These are phyloP conservation scores for Tyrannus savana DNA, from an alignment of 2,113 vertebrate genomes.

Conservation along the genomic window DNA sequence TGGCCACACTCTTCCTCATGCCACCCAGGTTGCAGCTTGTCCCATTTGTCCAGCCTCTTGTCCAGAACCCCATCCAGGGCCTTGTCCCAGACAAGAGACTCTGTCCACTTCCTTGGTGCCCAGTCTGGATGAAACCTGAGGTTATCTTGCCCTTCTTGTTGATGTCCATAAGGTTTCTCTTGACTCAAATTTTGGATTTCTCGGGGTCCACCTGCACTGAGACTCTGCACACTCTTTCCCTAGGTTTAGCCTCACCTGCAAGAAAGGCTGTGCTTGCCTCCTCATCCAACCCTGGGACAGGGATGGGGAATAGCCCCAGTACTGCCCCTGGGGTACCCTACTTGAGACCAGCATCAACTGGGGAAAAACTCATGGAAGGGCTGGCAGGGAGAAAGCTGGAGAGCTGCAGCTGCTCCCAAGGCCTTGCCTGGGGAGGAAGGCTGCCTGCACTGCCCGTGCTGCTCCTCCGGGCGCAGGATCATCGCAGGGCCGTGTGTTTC, in stretches of 20 bases:
- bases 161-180: not conserved
- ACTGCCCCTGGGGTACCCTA: too few relatives aligned
- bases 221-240: not conserved
- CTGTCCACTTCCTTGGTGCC: not conserved
- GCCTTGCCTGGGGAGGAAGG: not conserved
- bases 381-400: not conserved
- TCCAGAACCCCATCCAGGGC: too few relatives aligned
- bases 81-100: not conserved
- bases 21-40: not conserved
- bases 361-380: not conserved
- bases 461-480: not conserved
- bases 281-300: not conserved
- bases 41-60: not conserved
- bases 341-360: not conserved
- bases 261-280: not conserved
- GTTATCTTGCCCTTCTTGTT: not conserved
- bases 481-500: fast-evolving
- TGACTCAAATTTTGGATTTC: not conserved
- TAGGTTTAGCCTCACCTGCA: not conserved
- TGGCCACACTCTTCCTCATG: not conserved
- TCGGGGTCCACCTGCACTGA: not conserved
- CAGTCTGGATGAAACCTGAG: not conserved
- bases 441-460: not conserved
- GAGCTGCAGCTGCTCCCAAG: not conserved
- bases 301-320: not conserved